These are phyloP conservation scores for Catalaphyllia jardinei DNA, from an alignment of 64 coral and sea anemone species.

Conservation along the genomic window DNA sequence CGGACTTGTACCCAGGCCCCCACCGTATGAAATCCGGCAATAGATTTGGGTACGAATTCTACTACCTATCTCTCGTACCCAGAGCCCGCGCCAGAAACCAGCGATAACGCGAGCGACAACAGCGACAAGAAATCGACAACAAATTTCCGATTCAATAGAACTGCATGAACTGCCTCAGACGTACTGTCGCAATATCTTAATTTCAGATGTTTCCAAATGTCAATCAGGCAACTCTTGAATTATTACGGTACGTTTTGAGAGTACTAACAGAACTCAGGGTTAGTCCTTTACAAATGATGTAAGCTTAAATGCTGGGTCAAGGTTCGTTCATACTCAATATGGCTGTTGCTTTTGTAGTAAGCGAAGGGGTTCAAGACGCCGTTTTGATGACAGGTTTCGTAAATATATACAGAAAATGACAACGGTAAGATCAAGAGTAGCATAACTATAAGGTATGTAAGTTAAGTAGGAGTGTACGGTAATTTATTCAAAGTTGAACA, in stretches of 20 bases:
- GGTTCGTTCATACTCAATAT: not conserved
- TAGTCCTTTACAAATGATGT: no score
- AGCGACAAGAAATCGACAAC: no score
- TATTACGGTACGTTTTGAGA: constrained; percentile 1
- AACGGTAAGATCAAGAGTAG: constrained; percentile 55
- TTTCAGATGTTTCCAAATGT: constrained; percentile 46
- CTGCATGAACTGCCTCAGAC: no score
- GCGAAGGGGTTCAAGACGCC: constrained; percentile 34
- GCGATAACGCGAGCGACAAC: no score
- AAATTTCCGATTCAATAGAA: no score
- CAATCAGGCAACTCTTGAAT: constrained; percentile 28
- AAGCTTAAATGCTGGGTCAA: not conserved
- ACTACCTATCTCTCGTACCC: no score
- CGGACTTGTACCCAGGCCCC: no score
- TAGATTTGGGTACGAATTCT: no score
- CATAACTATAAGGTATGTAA: not conserved
- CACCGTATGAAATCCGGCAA: no score
- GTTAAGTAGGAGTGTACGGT: not conserved
- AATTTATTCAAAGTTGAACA: not conserved
- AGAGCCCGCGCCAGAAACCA: no score
- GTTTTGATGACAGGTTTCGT: constrained; percentile 76
- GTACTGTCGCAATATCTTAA: no score
- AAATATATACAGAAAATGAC: constrained; percentile 88
- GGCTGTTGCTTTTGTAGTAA: not conserved
- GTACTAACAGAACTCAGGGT: no score